These are phyloP conservation scores for Lepidothrix coronata DNA, from an alignment of 2,113 vertebrate species.

Conservation along the genomic window DNA sequence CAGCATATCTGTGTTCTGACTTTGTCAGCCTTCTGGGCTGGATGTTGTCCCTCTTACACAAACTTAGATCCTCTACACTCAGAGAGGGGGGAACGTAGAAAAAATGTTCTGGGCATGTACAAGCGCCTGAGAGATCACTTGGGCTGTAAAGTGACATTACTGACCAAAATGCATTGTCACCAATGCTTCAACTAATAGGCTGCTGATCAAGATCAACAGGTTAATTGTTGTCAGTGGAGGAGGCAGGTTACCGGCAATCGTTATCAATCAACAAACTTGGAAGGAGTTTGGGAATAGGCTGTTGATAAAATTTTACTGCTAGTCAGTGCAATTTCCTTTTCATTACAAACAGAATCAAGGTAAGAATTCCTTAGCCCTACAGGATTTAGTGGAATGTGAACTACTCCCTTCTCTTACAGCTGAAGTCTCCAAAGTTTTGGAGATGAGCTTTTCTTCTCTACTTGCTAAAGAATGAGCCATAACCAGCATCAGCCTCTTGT, in stretches of 20 bases:
- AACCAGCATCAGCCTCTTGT: neutral
- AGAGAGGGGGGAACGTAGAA: neutral
- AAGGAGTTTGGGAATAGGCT: neutral
- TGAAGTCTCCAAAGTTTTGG: neutral
- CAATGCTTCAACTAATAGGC: neutral
- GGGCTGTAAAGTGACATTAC: neutral
- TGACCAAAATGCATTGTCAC: neutral
- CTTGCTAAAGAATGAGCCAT: neutral
- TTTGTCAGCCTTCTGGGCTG: neutral
- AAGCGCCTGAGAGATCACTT: neutral
- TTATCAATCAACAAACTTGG: neutral
- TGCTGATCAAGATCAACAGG: neutral
- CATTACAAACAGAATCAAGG: neutral
- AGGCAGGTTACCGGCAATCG: neutral
- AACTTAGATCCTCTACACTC: neutral
- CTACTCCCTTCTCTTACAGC: neutral
- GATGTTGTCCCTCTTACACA: rapidly evolving
- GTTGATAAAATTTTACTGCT: neutral
- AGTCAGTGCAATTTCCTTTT: neutral
- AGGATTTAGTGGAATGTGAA: neutral
- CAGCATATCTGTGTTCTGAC: neutral
- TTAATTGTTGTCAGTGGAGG: neutral
- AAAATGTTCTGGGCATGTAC: neutral
- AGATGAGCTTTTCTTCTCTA: neutral
- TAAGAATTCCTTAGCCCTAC: neutral